Base-by-base conservation (phyloP, 2,888 invertebrate species). In the Leptinotarsa tumamoca region DNA sequence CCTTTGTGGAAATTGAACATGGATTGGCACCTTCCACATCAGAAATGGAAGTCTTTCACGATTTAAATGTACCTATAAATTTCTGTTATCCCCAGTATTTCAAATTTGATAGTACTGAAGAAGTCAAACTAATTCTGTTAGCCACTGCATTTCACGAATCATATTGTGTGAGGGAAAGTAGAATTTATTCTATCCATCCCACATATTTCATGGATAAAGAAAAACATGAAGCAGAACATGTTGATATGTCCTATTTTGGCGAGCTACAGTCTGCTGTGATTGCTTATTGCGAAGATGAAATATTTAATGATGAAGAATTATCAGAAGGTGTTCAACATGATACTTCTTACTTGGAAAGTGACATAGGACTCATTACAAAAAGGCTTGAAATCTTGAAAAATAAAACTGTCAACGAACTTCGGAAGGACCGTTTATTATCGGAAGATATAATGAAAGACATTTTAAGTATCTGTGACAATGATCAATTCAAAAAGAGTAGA, bases 1-100 rank as follows among this genome's bases (percentile, higher is more conserved):
- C 87, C 80, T 91, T 91, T 88, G 85, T 84, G 78, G 90, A 90
- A 87, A 87, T 91, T 78, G 91, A 91, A 89, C 78, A 71, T 82
- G 91, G 90, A 81, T 67, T 82, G n/a, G 84, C 83, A 18, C 85
- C 86, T 49, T 85, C 81, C 68, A 73, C 81, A 0, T 69, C 68
- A n/a, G 86, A 86, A 79, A 82, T 84, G 80, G 77, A 82, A 27
- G 23, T 73, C 15, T 72, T 80, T 18, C 49, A 75, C 58, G 76
- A 80, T 21, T 76, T 73, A 68, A 68, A 76, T n/a, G 73, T 81
- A 23, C 82, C 82, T 4, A 74, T 83, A 50, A 80, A 82, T 52
- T 82, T 82, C 73, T 80, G 80, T 69, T 77, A 81, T 50, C 82
- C 82, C 4, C 80, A 80, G 67, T 83, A 83, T 69, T 83, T 83